Conservation (phyloP, 2,888 invertebrate genomes). For the Steinernema scapterisci region DNA sequence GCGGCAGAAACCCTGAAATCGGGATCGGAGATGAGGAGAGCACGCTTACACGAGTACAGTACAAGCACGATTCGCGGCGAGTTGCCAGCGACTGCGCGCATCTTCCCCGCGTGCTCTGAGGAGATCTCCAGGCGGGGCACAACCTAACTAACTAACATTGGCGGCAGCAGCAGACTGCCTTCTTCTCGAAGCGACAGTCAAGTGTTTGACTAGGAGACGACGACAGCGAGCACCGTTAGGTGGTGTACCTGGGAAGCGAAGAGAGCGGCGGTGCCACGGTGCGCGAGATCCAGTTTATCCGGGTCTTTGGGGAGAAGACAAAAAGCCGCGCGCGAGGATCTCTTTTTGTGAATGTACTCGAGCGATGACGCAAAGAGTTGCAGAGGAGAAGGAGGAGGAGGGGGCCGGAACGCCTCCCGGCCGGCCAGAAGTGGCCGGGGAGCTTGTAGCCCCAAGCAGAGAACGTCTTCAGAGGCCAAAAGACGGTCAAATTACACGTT, state of each 20-base stretch:
- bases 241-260: slow-evolving; percentile 24
- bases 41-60: slow-evolving; percentile 20
- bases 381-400: not conserved
- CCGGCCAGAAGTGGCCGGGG: not conserved
- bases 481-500: slow-evolving; percentile 18
- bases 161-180: slow-evolving; percentile 25
- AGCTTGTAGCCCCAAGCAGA: not conserved
- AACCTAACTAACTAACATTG: not conserved
- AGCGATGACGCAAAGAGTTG: not conserved
- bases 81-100: slow-evolving; percentile 2
- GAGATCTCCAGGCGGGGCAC: slow-evolving; percentile 11
- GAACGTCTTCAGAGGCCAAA: not conserved
- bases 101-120: not conserved
- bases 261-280: slow-evolving; percentile 4
- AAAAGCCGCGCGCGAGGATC: slow-evolving; percentile 26
- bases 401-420: not conserved
- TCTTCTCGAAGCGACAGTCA: not conserved
- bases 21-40: not conserved
- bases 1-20: slow-evolving; percentile 17
- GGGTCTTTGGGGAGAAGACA: not conserved
- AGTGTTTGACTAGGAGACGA: slow-evolving; percentile 28
- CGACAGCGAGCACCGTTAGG: slow-evolving; percentile 1
- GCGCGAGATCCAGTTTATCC: slow-evolving; percentile 28
- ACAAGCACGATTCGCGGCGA: not conserved
- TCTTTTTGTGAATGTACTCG: slow-evolving; percentile 31